phyloP scores from a whole-genome alignment of 2,113 vertebrate genomes.

The Nycticorax nycticorax region DNA sequence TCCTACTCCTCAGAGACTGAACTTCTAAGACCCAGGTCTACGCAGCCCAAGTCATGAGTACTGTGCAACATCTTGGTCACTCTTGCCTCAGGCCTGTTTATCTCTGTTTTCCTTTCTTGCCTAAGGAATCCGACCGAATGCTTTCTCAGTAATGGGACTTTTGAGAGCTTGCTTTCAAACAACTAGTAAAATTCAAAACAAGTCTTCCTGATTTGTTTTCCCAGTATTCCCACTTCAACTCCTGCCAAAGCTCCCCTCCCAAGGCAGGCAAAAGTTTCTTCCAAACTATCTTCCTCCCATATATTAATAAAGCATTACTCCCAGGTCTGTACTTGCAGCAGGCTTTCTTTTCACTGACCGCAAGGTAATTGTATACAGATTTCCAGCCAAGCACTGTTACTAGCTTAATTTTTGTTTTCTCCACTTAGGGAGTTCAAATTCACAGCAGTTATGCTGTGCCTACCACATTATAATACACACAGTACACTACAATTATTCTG shows the following conservation, averaged over 20 bases:
- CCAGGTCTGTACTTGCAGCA: neutral
- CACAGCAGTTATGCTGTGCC: neutral
- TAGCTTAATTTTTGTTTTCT: neutral
- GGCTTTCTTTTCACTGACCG: neutral
- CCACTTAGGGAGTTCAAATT: neutral
- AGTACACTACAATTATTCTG: neutral
- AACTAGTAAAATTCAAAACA: conserved; percentile 26
- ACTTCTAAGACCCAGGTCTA: neutral
- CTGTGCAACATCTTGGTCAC: neutral
- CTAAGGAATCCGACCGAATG: neutral
- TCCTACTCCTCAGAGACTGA: neutral
- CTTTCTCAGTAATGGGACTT: neutral
- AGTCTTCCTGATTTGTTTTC: neutral
- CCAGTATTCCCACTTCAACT: neutral
- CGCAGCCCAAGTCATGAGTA: neutral
- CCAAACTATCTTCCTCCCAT: neutral
- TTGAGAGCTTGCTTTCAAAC: conserved; percentile 13
- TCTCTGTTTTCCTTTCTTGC: neutral
- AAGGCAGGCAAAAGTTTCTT: conserved; percentile 11
- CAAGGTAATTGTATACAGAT: neutral
- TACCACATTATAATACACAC: neutral
- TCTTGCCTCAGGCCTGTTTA: neutral
- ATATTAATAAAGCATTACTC: neutral
- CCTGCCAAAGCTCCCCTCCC: conserved; percentile 6
- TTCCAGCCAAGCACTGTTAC: neutral